phyloP scores from a whole-genome alignment of 2,113 vertebrate species.

The Micronisus gabar region DNA sequence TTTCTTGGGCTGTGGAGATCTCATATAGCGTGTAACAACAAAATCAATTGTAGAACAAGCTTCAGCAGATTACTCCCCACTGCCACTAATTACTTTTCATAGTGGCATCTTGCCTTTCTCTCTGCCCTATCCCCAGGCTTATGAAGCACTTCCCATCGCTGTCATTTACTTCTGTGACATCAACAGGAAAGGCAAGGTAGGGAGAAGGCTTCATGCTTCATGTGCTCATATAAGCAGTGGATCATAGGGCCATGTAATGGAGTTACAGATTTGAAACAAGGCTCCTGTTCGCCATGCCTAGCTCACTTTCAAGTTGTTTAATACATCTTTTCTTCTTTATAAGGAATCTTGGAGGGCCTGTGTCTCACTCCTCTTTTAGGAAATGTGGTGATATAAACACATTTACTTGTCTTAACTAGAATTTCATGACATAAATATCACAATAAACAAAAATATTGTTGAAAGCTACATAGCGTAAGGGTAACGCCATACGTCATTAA shows the following conservation, averaged over 20 bases:
- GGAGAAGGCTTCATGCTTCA: neutral
- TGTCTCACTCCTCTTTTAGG: neutral
- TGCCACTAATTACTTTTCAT: neutral
- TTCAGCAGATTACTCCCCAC: neutral
- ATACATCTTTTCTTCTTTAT: neutral
- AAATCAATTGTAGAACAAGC: conserved; percentile 8
- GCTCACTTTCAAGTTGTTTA: neutral
- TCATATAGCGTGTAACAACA: neutral
- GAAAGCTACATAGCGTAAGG: neutral
- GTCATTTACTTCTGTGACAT: neutral
- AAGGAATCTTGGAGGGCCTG: neutral
- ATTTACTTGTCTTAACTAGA: neutral
- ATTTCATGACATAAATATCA: neutral
- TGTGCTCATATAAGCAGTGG: neutral
- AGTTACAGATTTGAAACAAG: neutral
- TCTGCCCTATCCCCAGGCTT: neutral
- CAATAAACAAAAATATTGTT: neutral
- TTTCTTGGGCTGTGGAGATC: neutral
- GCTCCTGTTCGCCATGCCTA: neutral
- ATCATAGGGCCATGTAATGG: neutral
- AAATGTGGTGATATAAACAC: neutral
- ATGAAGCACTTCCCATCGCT: neutral
- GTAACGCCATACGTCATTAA: neutral
- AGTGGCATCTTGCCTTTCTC: neutral
- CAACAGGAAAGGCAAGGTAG: neutral